Evolutionary conservation across 2,888 invertebrate genomes (phyloP).

Genomic region (Polyommatus iphigenia): DNA sequence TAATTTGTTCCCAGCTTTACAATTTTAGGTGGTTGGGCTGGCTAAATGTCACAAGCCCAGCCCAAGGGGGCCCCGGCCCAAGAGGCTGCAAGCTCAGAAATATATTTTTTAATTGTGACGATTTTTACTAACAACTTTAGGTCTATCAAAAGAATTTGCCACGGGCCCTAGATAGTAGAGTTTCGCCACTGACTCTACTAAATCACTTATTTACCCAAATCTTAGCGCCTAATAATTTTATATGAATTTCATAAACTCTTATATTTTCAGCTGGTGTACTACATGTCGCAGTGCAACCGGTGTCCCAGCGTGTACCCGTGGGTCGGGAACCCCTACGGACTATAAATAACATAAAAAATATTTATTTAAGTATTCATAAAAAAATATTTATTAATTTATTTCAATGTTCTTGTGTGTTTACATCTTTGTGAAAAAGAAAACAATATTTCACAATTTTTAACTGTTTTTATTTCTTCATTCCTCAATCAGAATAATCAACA

Average conservation of each 20-base stretch:
- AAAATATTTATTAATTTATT: slow-evolving; percentile 5
- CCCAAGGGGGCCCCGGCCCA: no score
- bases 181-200: no score
- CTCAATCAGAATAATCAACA: not conserved
- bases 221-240: not conserved
- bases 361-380: not conserved
- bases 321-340: slow-evolving; percentile 75
- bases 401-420: not conserved
- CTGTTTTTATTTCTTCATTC: not conserved
- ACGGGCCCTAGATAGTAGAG: no score
- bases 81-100: no score
- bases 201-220: not conserved
- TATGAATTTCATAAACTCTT: not conserved
- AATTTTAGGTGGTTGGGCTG: no score
- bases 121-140: no score
- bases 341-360: slow-evolving; percentile 35
- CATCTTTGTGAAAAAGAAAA: not conserved
- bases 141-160: no score
- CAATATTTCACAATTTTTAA: not conserved
- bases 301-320: slow-evolving; percentile 79
- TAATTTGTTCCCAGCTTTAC: no score
- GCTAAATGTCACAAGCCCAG: no score
- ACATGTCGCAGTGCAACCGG: slow-evolving; percentile 66
- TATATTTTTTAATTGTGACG: no score
- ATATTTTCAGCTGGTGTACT: slow-evolving; percentile 55